Conservation (phyloP, 2,797 vertebrate genomes). For the Dryobates pubescens region DNA sequence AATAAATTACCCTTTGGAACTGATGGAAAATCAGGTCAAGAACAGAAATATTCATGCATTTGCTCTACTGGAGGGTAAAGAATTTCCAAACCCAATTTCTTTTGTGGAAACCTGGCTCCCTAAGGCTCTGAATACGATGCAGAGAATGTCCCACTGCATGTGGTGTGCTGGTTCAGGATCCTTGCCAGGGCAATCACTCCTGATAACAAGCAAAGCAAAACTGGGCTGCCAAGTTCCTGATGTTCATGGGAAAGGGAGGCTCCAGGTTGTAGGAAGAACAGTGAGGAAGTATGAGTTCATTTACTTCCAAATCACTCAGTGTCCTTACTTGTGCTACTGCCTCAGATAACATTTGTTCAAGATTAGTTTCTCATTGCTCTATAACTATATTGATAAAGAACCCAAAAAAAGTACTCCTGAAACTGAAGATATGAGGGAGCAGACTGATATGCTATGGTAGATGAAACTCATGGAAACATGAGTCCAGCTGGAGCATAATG, state of each 20-base stretch:
- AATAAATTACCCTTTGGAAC: constrained; percentile 30
- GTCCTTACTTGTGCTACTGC: background rate
- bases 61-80: background rate
- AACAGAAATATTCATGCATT: constrained; percentile 53
- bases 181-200: constrained; percentile 45
- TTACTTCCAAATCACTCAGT: background rate
- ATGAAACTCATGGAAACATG: background rate
- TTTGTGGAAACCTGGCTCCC: constrained; percentile 60
- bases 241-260: constrained; percentile 14
- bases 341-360: background rate
- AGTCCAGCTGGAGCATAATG: background rate
- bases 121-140: constrained; percentile 29
- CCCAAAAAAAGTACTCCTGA: background rate
- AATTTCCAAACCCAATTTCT: constrained; percentile 59
- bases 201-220: constrained; percentile 51
- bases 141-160: constrained; percentile 58
- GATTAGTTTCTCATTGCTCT: background rate
- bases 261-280: background rate
- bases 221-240: constrained; percentile 48
- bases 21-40: constrained; percentile 57
- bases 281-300: background rate
- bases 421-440: background rate
- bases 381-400: background rate
- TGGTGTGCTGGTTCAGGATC: constrained; percentile 54
- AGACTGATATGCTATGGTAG: background rate